phyloP scores from a whole-genome alignment of 2,888 invertebrate genomes.

The Rotaria socialis region DNA sequence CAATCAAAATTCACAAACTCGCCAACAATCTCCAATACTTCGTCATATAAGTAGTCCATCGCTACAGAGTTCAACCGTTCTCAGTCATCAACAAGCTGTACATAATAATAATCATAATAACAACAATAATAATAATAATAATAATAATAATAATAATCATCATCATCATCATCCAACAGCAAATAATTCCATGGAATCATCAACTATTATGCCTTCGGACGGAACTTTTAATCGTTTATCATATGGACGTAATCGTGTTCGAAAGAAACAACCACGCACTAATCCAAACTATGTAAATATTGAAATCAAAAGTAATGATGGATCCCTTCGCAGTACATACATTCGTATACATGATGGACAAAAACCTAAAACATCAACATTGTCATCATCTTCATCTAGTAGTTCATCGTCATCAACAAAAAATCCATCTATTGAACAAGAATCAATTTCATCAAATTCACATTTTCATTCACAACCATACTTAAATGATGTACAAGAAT shows the following conservation, averaged over 20 bases:
- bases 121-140: not conserved
- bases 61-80: not conserved
- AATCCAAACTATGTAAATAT: constrained; percentile 7
- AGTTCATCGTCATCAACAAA: not conserved
- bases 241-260: constrained; percentile 1
- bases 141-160: not conserved
- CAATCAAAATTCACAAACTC: not conserved
- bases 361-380: not conserved
- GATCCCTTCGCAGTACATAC: not conserved
- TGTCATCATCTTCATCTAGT: not conserved
- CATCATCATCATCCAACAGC: not conserved
- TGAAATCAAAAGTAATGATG: constrained; percentile 1
- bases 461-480: constrained; percentile 11
- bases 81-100: not conserved
- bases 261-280: constrained; percentile 4
- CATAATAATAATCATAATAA: not conserved
- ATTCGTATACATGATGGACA: not conserved
- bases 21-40: not conserved
- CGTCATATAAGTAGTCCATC: constrained; percentile 18
- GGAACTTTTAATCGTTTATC: not conserved
- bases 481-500: not conserved
- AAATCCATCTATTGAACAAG: not conserved
- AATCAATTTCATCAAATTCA: not conserved
- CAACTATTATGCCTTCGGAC: not conserved
- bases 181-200: not conserved